Base-by-base conservation (phyloP, 2,113 vertebrate species). In the Acanthisitta chloris region DNA sequence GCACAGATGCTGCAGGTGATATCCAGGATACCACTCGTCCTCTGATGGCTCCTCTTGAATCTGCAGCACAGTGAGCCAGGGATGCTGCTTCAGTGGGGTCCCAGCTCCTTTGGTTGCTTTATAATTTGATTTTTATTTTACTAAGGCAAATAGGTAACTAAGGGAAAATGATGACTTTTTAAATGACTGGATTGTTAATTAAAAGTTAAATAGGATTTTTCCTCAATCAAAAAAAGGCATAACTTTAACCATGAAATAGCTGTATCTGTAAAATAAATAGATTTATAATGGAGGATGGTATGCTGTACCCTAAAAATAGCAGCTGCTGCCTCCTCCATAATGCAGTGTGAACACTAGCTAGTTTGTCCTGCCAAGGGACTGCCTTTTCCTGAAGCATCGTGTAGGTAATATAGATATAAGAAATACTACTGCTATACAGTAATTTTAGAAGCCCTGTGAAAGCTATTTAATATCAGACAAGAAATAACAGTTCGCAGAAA, bases 271-370 rank as follows among this genome's bases (percentile, higher is more conserved):
- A 92, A 90, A 90, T 55, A 69, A 88, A 72, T 29, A 87, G 57
- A 51, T 91, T 73, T 87, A 58, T 84, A 93, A 88, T 54, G 26
- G 52, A 67, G 59, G 34, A 70, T 77, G 55, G 26, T 74, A 49
- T 73, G 88, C 54, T 58, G 29, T 62, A 46, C 36, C 38, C 84
- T 96, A 91, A 95, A 95, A 91, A 72, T 80, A 89, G 91, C 93
- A 92, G 73, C 78, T 92, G 66, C 93, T 90, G 74, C 78, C 87
- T 96, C 81, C 84, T 96, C 70, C 84, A 82, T 95, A 95, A 96
- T 94, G 88, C 84, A 90, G 84, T 46, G 78, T 81, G 89, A 94
- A 85, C 66, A 57, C 31, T 36, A 86, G 40, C 81, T 85, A 51
- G 66, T 72, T 90, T 91, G 62, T 85, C 87, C 71, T 96, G 89